phyloP scores from a whole-genome alignment of 2,888 invertebrate genomes.

The Tetragonula carbonaria region DNA sequence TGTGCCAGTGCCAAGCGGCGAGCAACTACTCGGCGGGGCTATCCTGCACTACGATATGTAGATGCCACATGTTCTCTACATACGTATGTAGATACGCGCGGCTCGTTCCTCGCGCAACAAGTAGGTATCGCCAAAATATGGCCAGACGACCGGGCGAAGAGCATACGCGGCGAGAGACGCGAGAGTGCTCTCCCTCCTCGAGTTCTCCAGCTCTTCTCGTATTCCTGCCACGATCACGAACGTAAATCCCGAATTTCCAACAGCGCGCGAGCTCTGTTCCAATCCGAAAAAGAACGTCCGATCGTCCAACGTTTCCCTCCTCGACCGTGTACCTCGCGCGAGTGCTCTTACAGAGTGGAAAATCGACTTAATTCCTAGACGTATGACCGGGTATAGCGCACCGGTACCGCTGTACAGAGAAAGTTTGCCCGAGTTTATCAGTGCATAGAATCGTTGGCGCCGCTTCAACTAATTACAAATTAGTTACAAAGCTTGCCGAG shows the following conservation, averaged over 20 bases:
- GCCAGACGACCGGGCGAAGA: constrained; percentile 64
- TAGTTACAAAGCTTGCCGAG: constrained; percentile 7
- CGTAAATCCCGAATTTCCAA: constrained; percentile 39
- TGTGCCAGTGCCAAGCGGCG: constrained; percentile 63
- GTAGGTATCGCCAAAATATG: constrained; percentile 79
- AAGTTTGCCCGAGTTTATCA: constrained; percentile 58
- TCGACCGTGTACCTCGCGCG: no score
- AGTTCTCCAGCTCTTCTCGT: constrained; percentile 8
- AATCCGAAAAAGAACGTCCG: neutral
- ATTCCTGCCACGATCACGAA: constrained; percentile 1
- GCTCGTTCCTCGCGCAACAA: constrained; percentile 74
- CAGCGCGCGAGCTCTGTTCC: neutral
- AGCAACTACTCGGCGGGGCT: constrained; percentile 39
- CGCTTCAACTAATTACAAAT: constrained; percentile 34
- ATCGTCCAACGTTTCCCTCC: no score
- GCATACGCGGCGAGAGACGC: constrained; percentile 7
- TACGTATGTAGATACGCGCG: constrained; percentile 43
- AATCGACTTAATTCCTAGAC: constrained; percentile 52
- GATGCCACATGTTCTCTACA: constrained; percentile 28
- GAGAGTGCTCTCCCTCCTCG: neutral
- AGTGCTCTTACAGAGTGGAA: constrained; percentile 33
- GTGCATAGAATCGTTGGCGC: constrained; percentile 59
- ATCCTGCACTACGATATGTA: constrained; percentile 52
- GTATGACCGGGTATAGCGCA: constrained; percentile 14
- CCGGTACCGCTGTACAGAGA: constrained; percentile 32